Evolutionary conservation across 1,140 invertebrate species (phyloP).

Genomic region (Brachionus paranguensis): DNA sequence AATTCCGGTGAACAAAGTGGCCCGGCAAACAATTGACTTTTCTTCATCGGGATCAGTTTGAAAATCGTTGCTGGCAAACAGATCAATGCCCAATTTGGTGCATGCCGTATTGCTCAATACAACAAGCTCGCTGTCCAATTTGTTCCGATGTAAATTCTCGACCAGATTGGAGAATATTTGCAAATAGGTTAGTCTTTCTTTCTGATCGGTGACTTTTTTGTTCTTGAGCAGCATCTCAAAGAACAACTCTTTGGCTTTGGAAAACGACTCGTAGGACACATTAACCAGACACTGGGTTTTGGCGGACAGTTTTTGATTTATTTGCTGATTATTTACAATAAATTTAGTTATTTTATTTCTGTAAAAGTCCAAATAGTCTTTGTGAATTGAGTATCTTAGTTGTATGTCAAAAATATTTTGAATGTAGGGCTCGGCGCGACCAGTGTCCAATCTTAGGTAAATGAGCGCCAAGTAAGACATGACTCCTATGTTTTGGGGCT

Average conservation of each 20-base stretch:
- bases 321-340: neutral
- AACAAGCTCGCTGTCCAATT: neutral
- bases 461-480: neutral
- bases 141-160: neutral
- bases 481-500: neutral
- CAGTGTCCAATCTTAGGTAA: neutral
- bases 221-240: neutral
- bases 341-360: conserved; percentile 9
- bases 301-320: neutral
- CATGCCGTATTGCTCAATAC: neutral
- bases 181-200: neutral
- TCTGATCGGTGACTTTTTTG: neutral
- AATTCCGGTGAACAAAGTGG: neutral
- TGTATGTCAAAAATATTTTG: conserved; percentile 8
- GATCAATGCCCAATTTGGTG: neutral
- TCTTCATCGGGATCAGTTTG: neutral
- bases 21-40: neutral
- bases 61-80: neutral
- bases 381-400: neutral
- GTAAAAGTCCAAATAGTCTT: neutral
- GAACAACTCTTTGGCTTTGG: neutral
- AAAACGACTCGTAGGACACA: neutral
- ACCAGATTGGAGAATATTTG: neutral
- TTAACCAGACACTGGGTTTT: neutral
- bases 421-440: neutral